Conservation (phyloP, 1,140 invertebrate genomes). For the Drosophila kikkawai region DNA sequence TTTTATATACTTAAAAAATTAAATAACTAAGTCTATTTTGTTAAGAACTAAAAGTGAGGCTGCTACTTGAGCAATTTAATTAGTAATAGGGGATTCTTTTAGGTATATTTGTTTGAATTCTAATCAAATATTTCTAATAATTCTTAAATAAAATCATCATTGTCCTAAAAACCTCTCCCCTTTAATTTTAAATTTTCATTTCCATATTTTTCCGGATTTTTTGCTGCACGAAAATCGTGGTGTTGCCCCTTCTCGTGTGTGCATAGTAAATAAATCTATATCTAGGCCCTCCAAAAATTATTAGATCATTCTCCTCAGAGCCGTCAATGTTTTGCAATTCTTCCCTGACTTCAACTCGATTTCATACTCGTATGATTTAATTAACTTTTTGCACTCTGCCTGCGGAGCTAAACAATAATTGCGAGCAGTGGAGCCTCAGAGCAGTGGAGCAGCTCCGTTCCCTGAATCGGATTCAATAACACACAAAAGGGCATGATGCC, state of each 20-base stretch:
- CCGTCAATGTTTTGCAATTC: constrained; percentile 44
- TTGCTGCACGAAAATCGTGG: constrained; percentile 49
- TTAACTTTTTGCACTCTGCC: constrained; percentile 58
- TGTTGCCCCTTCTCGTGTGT: constrained; percentile 16
- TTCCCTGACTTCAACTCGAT: constrained; percentile 3
- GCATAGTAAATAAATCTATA: constrained; percentile 10
- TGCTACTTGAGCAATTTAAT: too few relatives aligned
- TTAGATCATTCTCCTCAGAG: constrained; percentile 51
- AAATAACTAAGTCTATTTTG: too few relatives aligned
- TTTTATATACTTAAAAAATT: too few relatives aligned
- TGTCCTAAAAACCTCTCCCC: neutral
- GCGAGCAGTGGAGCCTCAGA: constrained; percentile 41
- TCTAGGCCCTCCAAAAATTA: constrained; percentile 25
- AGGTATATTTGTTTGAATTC: too few relatives aligned
- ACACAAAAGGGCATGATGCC: constrained; percentile 81
- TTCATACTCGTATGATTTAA: constrained; percentile 41
- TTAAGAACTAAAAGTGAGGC: too few relatives aligned
- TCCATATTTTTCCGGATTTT: neutral
- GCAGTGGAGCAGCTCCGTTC: constrained; percentile 21
- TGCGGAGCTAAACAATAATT: constrained; percentile 45
- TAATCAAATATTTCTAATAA: too few relatives aligned
- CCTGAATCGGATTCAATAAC: constrained; percentile 60
- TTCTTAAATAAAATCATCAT: too few relatives aligned
- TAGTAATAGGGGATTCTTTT: too few relatives aligned
- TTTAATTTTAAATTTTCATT: neutral